Evolutionary conservation across 2,113 vertebrate species (phyloP).

Genomic region (Paradisaea rubra): DNA sequence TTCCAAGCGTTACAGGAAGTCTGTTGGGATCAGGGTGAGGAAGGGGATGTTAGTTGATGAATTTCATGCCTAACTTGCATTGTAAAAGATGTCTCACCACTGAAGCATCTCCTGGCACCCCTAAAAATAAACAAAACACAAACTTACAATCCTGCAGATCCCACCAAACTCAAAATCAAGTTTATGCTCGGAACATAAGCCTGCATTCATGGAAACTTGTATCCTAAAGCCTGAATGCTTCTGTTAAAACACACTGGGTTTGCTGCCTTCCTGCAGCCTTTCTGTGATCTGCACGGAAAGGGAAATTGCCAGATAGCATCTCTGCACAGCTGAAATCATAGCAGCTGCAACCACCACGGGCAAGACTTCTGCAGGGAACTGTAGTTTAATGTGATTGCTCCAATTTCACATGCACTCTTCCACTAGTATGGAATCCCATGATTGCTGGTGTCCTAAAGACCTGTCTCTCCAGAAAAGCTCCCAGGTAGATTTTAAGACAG

Average conservation of each 20-base stretch:
- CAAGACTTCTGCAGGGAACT: background rate
- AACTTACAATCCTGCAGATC: background rate
- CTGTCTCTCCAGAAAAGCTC: background rate
- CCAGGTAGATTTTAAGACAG: background rate
- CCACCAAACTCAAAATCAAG: background rate
- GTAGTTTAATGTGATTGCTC: background rate
- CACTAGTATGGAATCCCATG: background rate
- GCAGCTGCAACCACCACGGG: background rate
- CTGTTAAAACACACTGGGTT: background rate
- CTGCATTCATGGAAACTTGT: background rate
- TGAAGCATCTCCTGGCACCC: constrained; percentile 24
- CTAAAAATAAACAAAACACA: constrained; percentile 59
- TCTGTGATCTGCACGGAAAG: background rate
- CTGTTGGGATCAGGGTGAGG: constrained; percentile 47
- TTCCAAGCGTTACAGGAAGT: constrained; percentile 30
- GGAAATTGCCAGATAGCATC: background rate
- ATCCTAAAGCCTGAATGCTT: background rate
- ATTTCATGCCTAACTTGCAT: constrained; percentile 32
- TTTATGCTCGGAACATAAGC: background rate
- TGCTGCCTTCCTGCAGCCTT: background rate
- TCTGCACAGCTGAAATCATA: background rate
- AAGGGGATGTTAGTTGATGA: constrained; percentile 28
- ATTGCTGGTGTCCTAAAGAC: background rate
- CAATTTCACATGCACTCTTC: background rate
- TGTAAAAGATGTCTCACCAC: background rate